These are phyloP conservation scores for Boloria selene DNA, from an alignment of 2,888 invertebrate species.

Conservation along the genomic window DNA sequence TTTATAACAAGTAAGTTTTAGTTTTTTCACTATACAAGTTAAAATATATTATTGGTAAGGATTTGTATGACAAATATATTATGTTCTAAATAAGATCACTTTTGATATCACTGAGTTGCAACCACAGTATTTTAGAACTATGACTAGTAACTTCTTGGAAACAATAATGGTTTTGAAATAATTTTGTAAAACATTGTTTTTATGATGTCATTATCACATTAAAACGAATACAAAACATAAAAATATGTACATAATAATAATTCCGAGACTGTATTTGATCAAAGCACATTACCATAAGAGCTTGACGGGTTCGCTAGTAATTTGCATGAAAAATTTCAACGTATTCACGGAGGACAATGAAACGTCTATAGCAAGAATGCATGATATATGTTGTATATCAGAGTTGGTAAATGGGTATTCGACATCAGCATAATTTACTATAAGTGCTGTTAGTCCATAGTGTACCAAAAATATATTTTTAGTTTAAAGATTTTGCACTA, in stretches of 20 bases:
- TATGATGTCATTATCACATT: not conserved
- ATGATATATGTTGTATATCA: conserved; percentile 1
- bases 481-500: too few species aligned
- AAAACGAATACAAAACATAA: conserved; percentile 13
- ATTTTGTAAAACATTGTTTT: too few species aligned
- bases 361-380: conserved; percentile 12
- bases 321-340: conserved; percentile 52
- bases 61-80: too few species aligned
- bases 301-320: conserved; percentile 37
- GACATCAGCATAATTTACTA: not conserved
- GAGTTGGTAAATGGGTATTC: conserved; percentile 1
- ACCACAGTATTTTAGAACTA: too few species aligned
- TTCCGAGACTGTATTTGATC: conserved; percentile 41
- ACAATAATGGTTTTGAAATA: too few species aligned
- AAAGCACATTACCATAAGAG: conserved; percentile 44
- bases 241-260: conserved; percentile 42
- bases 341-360: conserved; percentile 49
- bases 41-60: too few species aligned
- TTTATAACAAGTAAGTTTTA: too few species aligned
- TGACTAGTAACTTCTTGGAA: too few species aligned
- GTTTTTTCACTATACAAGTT: too few species aligned
- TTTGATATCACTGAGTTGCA: too few species aligned
- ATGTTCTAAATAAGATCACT: too few species aligned
- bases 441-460: not conserved
- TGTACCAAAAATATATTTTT: too few species aligned